Evolutionary conservation across 1,140 invertebrate genomes (phyloP), one percentile per base, ranked within the genome.

Genomic region (Dinoponera quadriceps): DNA sequence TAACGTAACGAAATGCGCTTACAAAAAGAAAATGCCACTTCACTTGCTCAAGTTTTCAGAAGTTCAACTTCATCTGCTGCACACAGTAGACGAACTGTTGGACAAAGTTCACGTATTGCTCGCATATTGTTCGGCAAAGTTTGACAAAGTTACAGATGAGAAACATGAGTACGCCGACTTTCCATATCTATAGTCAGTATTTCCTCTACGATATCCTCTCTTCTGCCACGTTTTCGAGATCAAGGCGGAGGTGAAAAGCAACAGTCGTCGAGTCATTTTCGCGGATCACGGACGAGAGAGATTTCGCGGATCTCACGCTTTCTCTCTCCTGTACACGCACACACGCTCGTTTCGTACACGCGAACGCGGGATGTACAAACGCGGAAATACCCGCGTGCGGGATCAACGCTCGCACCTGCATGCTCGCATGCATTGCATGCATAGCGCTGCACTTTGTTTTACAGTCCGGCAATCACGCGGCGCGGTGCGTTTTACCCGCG

Each of bases 401-500:
- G 49, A 80, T 57, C 75, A 22, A 29, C 75, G 75, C 29, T 51
- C 51, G 20, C 65, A 78, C 63, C 75, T 82, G 78, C 68, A 74
- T 74, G 51, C 63, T 72, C 57, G 38, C 57, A 62, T n/a, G 59
- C 20, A 57, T 57, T 75, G 55, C 33, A 59, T 7, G 38, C 38
- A 11, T 7, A 3, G 9, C 60, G 59, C 22, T 54, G 74, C 78
- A 71, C 82, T 87, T 90, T 83, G 85, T 87, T 89, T 90, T 88
- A 84, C 84, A 84, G 83, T 86, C 77, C 82, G 60, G 82, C 89
- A 73, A 88, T 89, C 86, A 78, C 62, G 29, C 54, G 71, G 0
- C 77, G 22, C 72, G 51, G 51, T 59, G 49, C 68, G 62, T 82
- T 83, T 86, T 72, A 71, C 38, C 60, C 85, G 75, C 55, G 80